Conservation (phyloP, 2,797 vertebrate genomes). For the Okamejei kenojei region DNA sequence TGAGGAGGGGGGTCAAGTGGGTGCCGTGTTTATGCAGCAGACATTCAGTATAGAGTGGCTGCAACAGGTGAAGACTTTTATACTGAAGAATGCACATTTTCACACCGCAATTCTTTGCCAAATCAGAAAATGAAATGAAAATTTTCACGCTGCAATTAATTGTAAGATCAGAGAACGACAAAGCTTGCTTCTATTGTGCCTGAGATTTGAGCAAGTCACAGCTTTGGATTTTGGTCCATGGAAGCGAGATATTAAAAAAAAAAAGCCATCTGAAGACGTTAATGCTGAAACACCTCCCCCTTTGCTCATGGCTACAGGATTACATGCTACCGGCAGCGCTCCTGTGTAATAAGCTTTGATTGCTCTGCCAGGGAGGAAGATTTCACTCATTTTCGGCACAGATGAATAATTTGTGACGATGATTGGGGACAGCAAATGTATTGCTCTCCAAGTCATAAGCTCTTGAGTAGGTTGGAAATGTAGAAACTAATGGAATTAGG, state of each 20-base stretch:
- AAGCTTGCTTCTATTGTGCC: not conserved
- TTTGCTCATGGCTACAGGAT: not conserved
- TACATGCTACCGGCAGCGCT: not conserved
- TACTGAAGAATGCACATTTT: not conserved
- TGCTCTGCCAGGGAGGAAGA: not conserved
- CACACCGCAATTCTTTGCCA: not conserved
- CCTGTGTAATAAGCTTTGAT: not conserved
- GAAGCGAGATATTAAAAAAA: not conserved
- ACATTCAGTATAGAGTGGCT: not conserved
- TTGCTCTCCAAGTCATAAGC: not conserved
- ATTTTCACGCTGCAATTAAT: not conserved
- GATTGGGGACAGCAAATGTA: not conserved
- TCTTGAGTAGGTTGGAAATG: not conserved
- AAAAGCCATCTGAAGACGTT: no score
- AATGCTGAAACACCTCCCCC: not conserved
- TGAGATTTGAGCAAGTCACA: not conserved
- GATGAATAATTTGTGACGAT: not conserved
- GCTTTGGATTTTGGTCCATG: not conserved
- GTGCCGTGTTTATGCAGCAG: not conserved
- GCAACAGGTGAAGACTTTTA: not conserved
- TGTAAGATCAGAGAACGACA: not conserved
- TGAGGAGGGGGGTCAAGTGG: not conserved
- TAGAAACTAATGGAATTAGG: not conserved
- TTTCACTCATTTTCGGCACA: not conserved
- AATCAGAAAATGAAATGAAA: not conserved